phyloP scores from a whole-genome alignment of 2,797 vertebrate species.

The Synanceia verrucosa region DNA sequence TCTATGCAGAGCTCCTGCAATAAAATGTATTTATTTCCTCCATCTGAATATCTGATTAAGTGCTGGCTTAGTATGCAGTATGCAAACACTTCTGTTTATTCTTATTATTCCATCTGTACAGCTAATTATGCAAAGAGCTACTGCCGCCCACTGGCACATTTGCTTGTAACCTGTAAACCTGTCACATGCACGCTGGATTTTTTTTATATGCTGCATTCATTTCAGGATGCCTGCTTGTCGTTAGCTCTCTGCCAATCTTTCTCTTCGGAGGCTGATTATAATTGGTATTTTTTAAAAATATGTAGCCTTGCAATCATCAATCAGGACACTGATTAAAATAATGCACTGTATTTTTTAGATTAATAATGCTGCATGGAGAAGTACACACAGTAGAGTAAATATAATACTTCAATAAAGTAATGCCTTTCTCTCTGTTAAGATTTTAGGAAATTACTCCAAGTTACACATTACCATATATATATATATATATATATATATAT shows the following conservation, averaged over 20 bases:
- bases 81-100: constrained; percentile 12
- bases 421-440: background rate
- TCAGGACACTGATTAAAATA: constrained; percentile 31
- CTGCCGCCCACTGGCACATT: constrained; percentile 12
- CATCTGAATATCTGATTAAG: constrained; percentile 5
- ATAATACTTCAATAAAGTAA: background rate
- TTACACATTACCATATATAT: no score
- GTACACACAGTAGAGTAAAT: background rate
- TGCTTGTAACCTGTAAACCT: constrained; percentile 30
- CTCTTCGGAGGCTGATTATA: constrained; percentile 30
- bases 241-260: background rate
- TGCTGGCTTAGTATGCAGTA: constrained; percentile 6
- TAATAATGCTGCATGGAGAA: background rate
- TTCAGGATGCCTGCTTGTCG: background rate
- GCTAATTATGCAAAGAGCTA: constrained; percentile 18
- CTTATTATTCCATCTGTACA: constrained; percentile 23
- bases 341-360: background rate
- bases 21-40: constrained; percentile 5
- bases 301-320: constrained; percentile 29
- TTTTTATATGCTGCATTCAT: background rate
- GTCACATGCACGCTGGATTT: background rate
- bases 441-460: background rate
- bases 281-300: constrained; percentile 11
- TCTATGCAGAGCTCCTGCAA: background rate
- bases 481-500: no score